A percentile compares a stretch with the other conserved stretches of the same genome.
Conservation (phyloP, 2,797 vertebrate genomes). For the Petrocephalus schoutedeni region DNA sequence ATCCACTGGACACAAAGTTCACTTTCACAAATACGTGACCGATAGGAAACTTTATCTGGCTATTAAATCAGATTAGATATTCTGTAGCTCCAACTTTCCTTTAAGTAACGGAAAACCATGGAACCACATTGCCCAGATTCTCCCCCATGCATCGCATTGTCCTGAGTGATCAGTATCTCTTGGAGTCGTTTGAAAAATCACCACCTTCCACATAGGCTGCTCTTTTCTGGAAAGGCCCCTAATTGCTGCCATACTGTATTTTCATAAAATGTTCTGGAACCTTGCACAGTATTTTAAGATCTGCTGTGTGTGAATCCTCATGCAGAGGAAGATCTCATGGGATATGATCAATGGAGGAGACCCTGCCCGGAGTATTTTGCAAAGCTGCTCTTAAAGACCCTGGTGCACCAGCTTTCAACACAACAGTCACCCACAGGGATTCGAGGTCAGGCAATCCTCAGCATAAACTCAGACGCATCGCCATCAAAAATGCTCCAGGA, state of each 20-base stretch:
- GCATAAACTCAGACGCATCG: conserved; percentile 25
- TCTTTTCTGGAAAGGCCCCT: neutral
- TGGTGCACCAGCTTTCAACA: neutral
- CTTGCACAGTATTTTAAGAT: neutral
- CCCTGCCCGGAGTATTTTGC: neutral
- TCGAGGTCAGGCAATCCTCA: conserved; percentile 3
- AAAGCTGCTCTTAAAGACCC: neutral
- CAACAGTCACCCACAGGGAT: neutral
- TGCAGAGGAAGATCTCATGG: neutral
- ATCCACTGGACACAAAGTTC: neutral
- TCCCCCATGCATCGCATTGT: neutral
- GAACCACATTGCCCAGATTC: neutral
- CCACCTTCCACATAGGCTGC: neutral
- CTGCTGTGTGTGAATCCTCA: neutral
- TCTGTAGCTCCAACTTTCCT: neutral
- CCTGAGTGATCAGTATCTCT: neutral
- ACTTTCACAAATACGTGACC: neutral
- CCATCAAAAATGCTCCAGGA: conserved; percentile 43
- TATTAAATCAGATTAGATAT: neutral
- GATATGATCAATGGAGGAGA: neutral
- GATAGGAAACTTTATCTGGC: neutral
- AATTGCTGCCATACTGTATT: neutral
- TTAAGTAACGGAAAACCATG: neutral
- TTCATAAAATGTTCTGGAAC: neutral
- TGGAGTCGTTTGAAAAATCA: neutral